Evolutionary conservation across 2,113 vertebrate genomes (phyloP), one percentile per base, ranked within the genome.

Genomic region (Rhinolophus ferrumequinum): DNA sequence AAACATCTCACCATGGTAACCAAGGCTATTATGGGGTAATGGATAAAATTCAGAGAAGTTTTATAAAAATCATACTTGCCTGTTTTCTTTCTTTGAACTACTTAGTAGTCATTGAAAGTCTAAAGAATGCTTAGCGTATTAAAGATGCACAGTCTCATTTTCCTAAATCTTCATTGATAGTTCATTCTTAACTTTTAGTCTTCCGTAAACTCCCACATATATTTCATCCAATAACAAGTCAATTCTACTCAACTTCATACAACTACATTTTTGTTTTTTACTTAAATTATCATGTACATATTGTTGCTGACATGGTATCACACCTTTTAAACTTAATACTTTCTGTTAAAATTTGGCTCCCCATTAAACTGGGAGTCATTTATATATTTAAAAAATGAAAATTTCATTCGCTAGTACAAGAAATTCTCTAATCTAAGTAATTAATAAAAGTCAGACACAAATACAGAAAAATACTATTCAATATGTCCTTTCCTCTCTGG

Each of bases 401-500:
- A 88, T 76, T 92, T 90, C 18, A 69, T 96, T 88, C 66, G 81
- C n/a, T 52, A 94, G 35, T 54, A 60, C 28, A 95, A 91, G 38
- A 81, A 83, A 87, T 93, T 96, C 33, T 94, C 28, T 64, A 62
- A 22, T 60, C 19, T 56, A 81, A 77, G 28, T 94, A 62, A 73
- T 70, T 90, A 97, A 90, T 84, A 88, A 76, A 93, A 96, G 8
- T 92, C 76, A 94, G 64, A 95, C 95, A 83, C 56, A 92, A 67
- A 88, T 50, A 86, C 22, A 89, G 44, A 82, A 91, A 93, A 90
- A 88, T n/a, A 85, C 90, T 97, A 82, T 72, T 52, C 54, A 88
- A 33, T 62, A 69, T 87, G 93, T 38, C 60, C 38, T 96, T 93
- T 50, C 35, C 77, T 90, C 70, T 72, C 88, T 88, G 60, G 8